Evolutionary conservation across 1,140 invertebrate species (phyloP), one percentile per base, ranked within the genome.

Genomic region (Procambarus virginalis): DNA sequence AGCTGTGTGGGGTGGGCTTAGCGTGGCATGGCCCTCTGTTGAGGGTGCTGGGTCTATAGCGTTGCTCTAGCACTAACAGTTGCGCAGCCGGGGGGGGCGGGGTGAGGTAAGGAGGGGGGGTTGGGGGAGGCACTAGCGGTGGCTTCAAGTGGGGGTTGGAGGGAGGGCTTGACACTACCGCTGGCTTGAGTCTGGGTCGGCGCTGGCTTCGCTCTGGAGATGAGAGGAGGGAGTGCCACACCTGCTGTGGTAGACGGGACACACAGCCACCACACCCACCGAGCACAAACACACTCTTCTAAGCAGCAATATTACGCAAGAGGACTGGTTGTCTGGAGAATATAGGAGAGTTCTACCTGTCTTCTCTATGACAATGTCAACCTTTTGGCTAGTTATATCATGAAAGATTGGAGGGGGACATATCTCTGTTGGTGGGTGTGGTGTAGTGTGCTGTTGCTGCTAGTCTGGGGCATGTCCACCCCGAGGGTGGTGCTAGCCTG

Each of bases 111-210:
- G 49, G 45, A 64, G 82, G n/a, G 49, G 68, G 46, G 68, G 81
- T 17, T 68, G 51, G 46, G 82, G 60, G 82, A 45, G 55, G 82
- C 22, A 46, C 10, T 55, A 73, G 68, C n/a, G 68, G 8, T 73
- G 68, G 68, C 68, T 73, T 34, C n/a, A n/a, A n/a, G n/a, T 20
- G 22, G 20, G 68, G 68, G 51, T 5, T 34, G 64, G 4, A 6
- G 68, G 68, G 68, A 73, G 68, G 68, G 34, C 68, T 3, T 73
- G 68, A 73, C n/a, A 73, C 6, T 73, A 73, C 68, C 68, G 68
- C n/a, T 73, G 68, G 68, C 68, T 73, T 34, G 68, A 73, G 68
- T 73, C 68, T 73, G 68, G 68, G 68, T n/a, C 68, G 68, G 22
- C 68, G 34, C 68, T 14, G 68, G 68, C 68, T 64, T 64, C 12